phyloP scores from a whole-genome alignment of 1,140 invertebrate species.

The Trichoplusia ni region DNA sequence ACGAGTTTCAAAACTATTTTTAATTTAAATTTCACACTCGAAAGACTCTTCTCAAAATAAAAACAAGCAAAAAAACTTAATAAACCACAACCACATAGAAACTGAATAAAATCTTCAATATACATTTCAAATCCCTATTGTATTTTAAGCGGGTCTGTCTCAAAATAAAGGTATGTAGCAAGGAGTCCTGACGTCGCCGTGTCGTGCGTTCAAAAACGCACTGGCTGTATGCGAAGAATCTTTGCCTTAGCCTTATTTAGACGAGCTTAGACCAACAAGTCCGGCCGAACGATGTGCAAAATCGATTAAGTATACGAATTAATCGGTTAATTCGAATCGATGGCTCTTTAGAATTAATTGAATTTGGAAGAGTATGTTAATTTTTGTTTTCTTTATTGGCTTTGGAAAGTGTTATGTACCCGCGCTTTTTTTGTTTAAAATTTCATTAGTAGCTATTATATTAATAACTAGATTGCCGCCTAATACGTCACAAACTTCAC shows the following conservation, averaged over 20 bases:
- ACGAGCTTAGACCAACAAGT: conserved; percentile 37
- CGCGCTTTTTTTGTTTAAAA: too few relatives aligned
- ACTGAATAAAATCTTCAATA: not conserved
- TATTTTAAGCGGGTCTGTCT: conserved; percentile 17
- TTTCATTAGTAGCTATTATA: too few relatives aligned
- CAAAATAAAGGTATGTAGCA: conserved; percentile 10
- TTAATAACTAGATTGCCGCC: too few relatives aligned
- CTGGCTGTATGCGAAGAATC: conserved; percentile 36
- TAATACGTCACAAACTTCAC: too few relatives aligned
- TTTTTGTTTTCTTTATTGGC: conserved; percentile 29
- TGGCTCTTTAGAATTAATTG: conserved; percentile 17
- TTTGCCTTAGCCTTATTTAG: conserved; percentile 43
- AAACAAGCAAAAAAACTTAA: not conserved
- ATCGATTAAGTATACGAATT: conserved; percentile 34
- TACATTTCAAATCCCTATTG: conserved; percentile 20
- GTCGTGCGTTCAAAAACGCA: conserved; percentile 40
- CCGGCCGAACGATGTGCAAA: conserved; percentile 45
- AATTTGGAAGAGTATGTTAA: conserved; percentile 2
- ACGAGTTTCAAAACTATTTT: not conserved
- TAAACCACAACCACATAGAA: not conserved
- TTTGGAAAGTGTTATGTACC: conserved; percentile 31
- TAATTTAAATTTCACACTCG: too few relatives aligned
- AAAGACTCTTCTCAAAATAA: not conserved
- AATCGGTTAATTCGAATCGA: conserved; percentile 21
- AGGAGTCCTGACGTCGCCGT: conserved; percentile 8